phyloP scores from a whole-genome alignment of 2,113 vertebrate species.

The Chamaea fasciata region DNA sequence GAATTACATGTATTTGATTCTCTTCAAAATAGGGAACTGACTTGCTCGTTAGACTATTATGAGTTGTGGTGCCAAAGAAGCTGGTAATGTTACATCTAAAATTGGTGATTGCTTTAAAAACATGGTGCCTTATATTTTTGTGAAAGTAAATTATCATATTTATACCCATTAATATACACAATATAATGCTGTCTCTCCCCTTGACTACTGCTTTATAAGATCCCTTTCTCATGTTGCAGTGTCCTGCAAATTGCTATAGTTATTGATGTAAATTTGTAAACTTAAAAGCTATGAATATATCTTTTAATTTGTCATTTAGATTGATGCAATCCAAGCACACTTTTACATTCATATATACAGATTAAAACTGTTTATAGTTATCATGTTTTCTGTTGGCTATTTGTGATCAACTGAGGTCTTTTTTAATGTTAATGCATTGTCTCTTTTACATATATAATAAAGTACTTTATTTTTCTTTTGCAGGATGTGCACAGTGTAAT shows the following conservation, averaged over 20 bases:
- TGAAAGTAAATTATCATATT: not conserved
- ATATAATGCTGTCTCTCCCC: not conserved
- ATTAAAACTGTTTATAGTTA: not conserved
- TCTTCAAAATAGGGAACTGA: not conserved
- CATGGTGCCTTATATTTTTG: not conserved
- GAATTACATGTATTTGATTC: not conserved
- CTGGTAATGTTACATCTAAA: not conserved
- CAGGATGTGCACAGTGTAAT: not conserved
- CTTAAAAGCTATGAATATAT: not conserved
- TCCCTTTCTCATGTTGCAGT: not conserved
- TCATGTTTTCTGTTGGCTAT: not conserved
- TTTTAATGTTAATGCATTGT: not conserved
- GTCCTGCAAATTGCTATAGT: not conserved
- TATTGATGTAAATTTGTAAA: not conserved
- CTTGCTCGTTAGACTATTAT: not conserved
- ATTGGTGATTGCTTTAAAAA: not conserved
- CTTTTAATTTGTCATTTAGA: not conserved
- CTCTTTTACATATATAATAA: not conserved
- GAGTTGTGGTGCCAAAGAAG: not conserved
- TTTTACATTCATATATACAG: not conserved
- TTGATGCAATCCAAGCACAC: not conserved
- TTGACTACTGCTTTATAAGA: not conserved
- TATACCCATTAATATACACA: not conserved
- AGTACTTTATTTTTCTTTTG: not conserved
- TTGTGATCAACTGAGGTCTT: not conserved